phyloP scores from a whole-genome alignment of 53 echinoderm and acorn worm species.

The Crossaster papposus region DNA sequence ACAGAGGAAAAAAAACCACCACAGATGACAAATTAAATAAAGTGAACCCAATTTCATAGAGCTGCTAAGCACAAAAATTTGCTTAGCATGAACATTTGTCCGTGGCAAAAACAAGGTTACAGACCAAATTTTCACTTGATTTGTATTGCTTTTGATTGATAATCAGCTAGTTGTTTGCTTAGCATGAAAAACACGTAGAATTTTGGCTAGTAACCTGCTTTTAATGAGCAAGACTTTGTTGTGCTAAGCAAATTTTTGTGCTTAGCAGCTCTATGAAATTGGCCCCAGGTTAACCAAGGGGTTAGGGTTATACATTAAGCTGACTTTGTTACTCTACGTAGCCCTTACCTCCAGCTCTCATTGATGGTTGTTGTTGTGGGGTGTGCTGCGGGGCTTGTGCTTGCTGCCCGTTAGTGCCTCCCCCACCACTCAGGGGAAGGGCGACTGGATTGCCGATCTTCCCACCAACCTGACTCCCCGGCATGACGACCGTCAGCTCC shows the following conservation, averaged over 20 bases:
- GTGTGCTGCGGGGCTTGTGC: constrained; percentile 38
- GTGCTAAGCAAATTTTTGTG: no score
- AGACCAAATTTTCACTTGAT: no score
- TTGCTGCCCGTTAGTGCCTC: constrained; percentile 22
- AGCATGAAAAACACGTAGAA: no score
- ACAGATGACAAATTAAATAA: background rate
- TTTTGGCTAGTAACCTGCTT: no score
- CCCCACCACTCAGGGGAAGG: constrained; percentile 26
- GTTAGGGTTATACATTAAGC: background rate
- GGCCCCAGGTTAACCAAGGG: background rate
- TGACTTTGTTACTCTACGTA: background rate
- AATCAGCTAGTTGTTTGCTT: no score
- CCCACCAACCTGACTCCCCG: constrained; percentile 45
- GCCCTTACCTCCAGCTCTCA: constrained; percentile 54
- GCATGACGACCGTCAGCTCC: constrained; percentile 67
- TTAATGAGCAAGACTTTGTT: no score
- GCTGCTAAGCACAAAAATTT: no score
- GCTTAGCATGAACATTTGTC: no score
- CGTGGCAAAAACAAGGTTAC: no score
- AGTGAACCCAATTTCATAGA: background rate
- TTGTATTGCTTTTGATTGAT: no score
- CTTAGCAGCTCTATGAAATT: no score
- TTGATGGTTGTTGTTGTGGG: constrained; percentile 37
- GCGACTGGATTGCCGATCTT: constrained; percentile 73
- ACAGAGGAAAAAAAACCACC: no score